A percentile compares a stretch with the other conserved stretches of the same genome.
These are phyloP conservation scores for Philhelius pedissequus DNA, from an alignment of 2,888 invertebrate genomes.

Conservation along the genomic window DNA sequence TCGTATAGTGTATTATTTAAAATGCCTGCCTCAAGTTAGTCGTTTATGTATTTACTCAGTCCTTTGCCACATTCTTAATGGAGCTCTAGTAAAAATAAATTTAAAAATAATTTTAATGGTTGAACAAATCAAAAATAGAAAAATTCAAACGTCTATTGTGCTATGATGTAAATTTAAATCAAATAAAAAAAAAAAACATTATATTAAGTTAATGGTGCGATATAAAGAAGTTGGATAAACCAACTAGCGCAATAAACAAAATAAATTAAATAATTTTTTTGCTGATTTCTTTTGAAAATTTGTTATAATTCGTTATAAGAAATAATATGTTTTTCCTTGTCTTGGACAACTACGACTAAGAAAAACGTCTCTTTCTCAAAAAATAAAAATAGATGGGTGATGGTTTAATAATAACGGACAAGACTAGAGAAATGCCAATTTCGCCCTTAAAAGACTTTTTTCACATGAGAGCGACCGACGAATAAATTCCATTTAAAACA, in stretches of 20 bases:
- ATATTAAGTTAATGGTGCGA: slow-evolving; percentile 49
- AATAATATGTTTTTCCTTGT: too few relatives aligned
- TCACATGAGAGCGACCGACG: too few relatives aligned
- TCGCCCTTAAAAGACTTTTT: too few relatives aligned
- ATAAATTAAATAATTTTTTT: slow-evolving; percentile 29
- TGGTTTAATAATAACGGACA: too few relatives aligned
- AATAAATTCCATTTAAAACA: too few relatives aligned
- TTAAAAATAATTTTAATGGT: slow-evolving; percentile 36
- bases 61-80: slow-evolving; percentile 36
- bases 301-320: too few relatives aligned
- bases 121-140: slow-evolving; percentile 6
- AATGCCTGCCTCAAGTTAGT: slow-evolving; percentile 36
- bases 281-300: not conserved
- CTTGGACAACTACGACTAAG: too few relatives aligned
- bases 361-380: too few relatives aligned
- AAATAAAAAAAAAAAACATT: not conserved
- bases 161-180: slow-evolving; percentile 45
- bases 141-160: not conserved
- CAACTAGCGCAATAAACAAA: slow-evolving; percentile 49
- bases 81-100: slow-evolving; percentile 33
- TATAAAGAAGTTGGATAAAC: slow-evolving; percentile 34
- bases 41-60: slow-evolving; percentile 5
- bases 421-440: too few relatives aligned
- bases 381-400: too few relatives aligned
- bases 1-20: slow-evolving; percentile 7